phyloP scores from a whole-genome alignment of 64 coral and sea anemone genomes.

The Catalaphyllia jardinei region DNA sequence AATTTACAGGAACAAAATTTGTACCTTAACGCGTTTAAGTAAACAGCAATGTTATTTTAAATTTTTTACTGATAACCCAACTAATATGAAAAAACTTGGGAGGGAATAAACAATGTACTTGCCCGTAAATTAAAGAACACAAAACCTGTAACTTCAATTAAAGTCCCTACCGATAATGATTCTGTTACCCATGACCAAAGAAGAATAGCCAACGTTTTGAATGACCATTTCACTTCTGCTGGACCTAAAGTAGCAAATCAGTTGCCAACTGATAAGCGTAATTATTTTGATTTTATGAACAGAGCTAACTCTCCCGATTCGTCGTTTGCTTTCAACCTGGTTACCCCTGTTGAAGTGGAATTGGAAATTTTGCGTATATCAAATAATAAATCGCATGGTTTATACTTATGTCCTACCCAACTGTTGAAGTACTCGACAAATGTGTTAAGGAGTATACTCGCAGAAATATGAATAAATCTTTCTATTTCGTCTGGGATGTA shows the following conservation, averaged over 20 bases:
- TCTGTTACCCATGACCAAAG: too few relatives aligned
- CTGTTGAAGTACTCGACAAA: conserved; percentile 23
- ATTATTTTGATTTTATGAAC: not conserved
- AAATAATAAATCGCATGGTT: conserved; percentile 37
- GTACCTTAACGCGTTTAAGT: too few relatives aligned
- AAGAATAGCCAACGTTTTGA: conserved; percentile 19
- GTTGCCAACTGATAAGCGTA: conserved; percentile 2
- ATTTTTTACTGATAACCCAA: too few relatives aligned
- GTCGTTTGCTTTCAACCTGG: not conserved
- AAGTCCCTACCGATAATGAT: too few relatives aligned
- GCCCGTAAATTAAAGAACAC: too few relatives aligned
- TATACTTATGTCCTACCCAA: conserved; percentile 31
- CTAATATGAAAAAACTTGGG: too few relatives aligned
- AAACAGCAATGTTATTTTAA: too few relatives aligned
- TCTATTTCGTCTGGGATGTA: not conserved
- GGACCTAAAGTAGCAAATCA: conserved; percentile 43
- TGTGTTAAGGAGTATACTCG: conserved; percentile 16
- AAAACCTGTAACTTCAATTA: too few relatives aligned
- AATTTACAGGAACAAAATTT: too few relatives aligned
- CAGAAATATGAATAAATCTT: conserved; percentile 13
- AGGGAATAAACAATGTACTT: too few relatives aligned
- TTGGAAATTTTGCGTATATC: conserved; percentile 6
- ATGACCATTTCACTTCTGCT: conserved; percentile 36
- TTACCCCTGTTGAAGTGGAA: not conserved
- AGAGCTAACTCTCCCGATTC: too few relatives aligned